Evolutionary conservation across 2,113 vertebrate genomes (phyloP).

Genomic region (Calonectris borealis): DNA sequence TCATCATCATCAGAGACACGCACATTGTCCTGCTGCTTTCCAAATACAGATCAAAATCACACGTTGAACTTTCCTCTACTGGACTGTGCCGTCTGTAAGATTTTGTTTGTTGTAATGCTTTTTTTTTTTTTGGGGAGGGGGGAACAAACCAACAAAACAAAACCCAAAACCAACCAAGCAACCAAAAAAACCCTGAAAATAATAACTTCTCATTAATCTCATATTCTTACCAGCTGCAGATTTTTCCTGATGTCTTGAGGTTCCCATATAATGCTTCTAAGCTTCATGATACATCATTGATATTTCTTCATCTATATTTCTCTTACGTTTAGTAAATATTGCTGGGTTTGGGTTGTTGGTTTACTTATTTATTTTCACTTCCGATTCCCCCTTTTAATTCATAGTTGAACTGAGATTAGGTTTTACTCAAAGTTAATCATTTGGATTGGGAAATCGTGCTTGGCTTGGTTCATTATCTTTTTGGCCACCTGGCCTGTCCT

Average conservation of each 20-base stretch:
- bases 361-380: neutral
- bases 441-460: neutral
- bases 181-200: neutral
- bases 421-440: neutral
- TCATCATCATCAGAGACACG: neutral
- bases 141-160: neutral
- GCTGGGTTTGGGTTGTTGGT: neutral
- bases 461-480: neutral
- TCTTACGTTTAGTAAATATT: neutral
- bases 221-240: neutral
- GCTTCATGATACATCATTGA: neutral
- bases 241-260: neutral
- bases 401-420: neutral
- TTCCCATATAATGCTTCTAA: neutral
- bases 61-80: neutral
- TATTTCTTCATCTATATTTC: neutral
- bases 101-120: neutral
- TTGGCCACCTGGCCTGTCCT: neutral
- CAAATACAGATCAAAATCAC: neutral
- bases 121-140: too few species aligned
- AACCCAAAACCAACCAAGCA: neutral
- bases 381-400: neutral
- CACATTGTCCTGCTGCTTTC: neutral
- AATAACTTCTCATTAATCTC: neutral
- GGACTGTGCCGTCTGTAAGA: neutral